Base-by-base conservation (phyloP, 1,140 invertebrate species). In the Aporrectodea caliginosa region DNA sequence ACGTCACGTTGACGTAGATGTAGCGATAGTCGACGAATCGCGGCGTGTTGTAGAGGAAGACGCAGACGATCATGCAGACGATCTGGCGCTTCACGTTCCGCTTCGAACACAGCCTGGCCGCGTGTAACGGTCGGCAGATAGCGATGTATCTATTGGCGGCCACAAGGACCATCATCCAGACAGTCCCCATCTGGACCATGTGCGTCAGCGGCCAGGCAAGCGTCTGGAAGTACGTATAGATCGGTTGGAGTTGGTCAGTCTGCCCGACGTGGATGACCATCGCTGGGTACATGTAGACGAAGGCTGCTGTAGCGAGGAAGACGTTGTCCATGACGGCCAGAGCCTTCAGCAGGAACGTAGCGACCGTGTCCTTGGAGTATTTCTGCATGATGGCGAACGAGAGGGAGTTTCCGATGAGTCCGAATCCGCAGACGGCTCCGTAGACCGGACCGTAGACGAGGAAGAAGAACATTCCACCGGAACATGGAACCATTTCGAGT, bases 101-200 rank as follows among this genome's bases (percentile, higher is more conserved):
- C 34, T 76, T 76, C 27, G 80, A 80, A 32, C 77, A 79, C 1
- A 78, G 74, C 12, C 70, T 35, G 6, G 70, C 33, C 27, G 80
- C 78, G 1, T 76, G 68, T 2, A 81, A 35, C 32, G 80, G 80
- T 29, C 35, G 35, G 69, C 80, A 81, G 34, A 81, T 73, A 2
- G 80, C 80, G 16, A 81, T 70, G 78, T 79, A 79, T 6, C 43
- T 16, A 72, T 81, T 81, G 33, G 70, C 72, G 30, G 77, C 80
- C 2, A 81, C 80, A n/a, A 81, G 58, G 2, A 81, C 78, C 73
- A 79, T 75, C 74, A 79, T 79, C 77, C 78, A 81, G 0, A 81
- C 78, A 0, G 80, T 81, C 16, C 43, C 35, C 43, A 81, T 72
- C 35, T 81, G 80, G 2, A 77, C 58, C 6, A 81, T 70, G 77